Conservation (phyloP, 2,113 vertebrate species). For the Crotalus helleri region DNA sequence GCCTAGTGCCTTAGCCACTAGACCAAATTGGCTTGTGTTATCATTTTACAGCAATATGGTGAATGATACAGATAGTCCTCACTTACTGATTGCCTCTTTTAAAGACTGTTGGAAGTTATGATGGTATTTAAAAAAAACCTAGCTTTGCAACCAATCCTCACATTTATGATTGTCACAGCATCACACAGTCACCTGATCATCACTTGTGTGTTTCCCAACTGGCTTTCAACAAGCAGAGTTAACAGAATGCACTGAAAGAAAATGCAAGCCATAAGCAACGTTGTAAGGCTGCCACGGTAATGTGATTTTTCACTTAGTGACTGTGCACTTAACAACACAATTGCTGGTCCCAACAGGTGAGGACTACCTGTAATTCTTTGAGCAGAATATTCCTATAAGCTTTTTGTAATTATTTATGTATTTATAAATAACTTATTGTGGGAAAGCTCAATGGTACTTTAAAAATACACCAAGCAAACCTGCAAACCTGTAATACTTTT, state of each 20-base stretch:
- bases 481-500: background rate
- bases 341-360: background rate
- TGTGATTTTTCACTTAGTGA: background rate
- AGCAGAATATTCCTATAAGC: background rate
- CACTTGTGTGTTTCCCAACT: background rate
- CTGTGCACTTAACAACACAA: background rate
- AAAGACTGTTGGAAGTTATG: background rate
- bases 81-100: background rate
- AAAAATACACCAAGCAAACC: background rate
- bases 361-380: background rate
- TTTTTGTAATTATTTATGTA: background rate
- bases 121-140: background rate
- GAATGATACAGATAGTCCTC: background rate
- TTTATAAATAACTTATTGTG: background rate
- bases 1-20: background rate
- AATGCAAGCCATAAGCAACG: background rate
- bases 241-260: background rate
- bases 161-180: background rate
- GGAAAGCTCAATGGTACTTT: background rate
- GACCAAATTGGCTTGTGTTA: background rate
- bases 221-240: background rate
- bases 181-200: background rate
- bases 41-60: background rate
- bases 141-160: background rate
- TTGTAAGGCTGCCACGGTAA: background rate